A percentile compares a stretch with the other conserved stretches of the same genome.
Conservation (phyloP, 2,888 invertebrate species). For the Malachius bipustulatus region DNA sequence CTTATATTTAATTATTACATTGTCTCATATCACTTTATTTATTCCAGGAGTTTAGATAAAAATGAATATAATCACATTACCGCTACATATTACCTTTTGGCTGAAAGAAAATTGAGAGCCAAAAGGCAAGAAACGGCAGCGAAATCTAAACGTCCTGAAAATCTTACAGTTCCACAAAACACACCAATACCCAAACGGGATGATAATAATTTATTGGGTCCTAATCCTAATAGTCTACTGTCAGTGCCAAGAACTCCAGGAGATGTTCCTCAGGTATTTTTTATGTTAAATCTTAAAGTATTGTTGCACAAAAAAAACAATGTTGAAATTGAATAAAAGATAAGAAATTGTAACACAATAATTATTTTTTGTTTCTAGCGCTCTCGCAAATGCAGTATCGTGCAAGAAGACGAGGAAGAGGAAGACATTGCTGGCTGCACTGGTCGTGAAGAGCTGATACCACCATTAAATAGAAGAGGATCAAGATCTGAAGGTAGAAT, state of each 20-base stretch:
- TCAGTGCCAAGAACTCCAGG: conserved; percentile 57
- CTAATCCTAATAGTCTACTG: conserved; percentile 37
- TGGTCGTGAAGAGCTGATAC: conserved; percentile 44
- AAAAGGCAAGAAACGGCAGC: conserved; percentile 54
- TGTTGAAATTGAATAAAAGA: too few species aligned
- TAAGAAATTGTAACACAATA: too few species aligned
- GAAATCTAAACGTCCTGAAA: conserved; percentile 34
- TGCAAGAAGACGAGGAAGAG: conserved; percentile 85
- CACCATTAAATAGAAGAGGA: conserved; percentile 52
- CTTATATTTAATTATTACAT: conserved; percentile 2
- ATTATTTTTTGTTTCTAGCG: conserved; percentile 37
- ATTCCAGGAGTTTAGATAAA: conserved; percentile 71
- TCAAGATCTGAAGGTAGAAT: conserved; percentile 71
- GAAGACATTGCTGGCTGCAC: conserved; percentile 56
- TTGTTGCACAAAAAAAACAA: not conserved
- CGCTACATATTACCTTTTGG: conserved; percentile 93
- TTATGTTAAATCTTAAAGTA: not conserved
- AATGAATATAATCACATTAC: conserved; percentile 98
- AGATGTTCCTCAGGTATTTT: conserved; percentile 51
- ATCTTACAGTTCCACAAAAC: conserved; percentile 33
- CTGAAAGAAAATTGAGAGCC: conserved; percentile 79
- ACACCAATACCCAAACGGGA: conserved; percentile 27
- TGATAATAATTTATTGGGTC: conserved; percentile 25
- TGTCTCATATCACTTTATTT: conserved; percentile 6
- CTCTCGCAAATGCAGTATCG: conserved; percentile 80